Percentiles rank a stretch among this genome's conserved stretches.
These are phyloP conservation scores for Pedetes capensis DNA, from an alignment of 2,113 vertebrate genomes.

Conservation along the genomic window DNA sequence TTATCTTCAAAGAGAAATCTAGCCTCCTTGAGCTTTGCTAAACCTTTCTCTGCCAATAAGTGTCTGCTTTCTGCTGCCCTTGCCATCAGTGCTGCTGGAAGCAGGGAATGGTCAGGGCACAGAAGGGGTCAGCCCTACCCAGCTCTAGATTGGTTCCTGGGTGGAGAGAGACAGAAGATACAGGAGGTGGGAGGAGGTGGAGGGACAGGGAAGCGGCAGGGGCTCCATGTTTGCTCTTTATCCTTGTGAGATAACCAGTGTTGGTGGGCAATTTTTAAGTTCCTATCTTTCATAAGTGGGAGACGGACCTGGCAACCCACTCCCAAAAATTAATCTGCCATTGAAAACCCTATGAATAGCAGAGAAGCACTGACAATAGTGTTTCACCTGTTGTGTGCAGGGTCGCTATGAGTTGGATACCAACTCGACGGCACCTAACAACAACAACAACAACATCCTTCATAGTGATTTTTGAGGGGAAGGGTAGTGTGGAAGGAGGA, in stretches of 20 bases:
- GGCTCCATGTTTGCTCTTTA: neutral
- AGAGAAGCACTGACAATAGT: too few relatives aligned
- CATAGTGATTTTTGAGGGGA: neutral
- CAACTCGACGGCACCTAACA: too few relatives aligned
- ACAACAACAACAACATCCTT: too few relatives aligned
- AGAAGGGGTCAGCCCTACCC: neutral
- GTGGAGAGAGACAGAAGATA: neutral
- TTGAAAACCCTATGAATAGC: too few relatives aligned
- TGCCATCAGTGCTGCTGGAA: neutral
- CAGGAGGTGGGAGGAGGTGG: too few relatives aligned
- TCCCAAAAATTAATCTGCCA: too few relatives aligned
- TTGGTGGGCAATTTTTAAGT: neutral
- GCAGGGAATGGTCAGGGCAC: neutral
- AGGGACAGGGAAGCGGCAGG: too few relatives aligned
- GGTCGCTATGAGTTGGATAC: too few relatives aligned
- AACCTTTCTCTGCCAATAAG: neutral
- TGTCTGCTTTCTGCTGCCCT: neutral
- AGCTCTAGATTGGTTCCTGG: accelerated
- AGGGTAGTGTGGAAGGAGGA: neutral
- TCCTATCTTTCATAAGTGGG: neutral
- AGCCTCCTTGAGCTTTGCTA: constrained; percentile 9
- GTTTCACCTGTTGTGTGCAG: too few relatives aligned
- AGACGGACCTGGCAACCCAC: too few relatives aligned
- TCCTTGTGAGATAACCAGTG: neutral
- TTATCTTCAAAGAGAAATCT: neutral